phyloP scores from a whole-genome alignment of 2,113 vertebrate genomes.

The Gila orcuttii region DNA sequence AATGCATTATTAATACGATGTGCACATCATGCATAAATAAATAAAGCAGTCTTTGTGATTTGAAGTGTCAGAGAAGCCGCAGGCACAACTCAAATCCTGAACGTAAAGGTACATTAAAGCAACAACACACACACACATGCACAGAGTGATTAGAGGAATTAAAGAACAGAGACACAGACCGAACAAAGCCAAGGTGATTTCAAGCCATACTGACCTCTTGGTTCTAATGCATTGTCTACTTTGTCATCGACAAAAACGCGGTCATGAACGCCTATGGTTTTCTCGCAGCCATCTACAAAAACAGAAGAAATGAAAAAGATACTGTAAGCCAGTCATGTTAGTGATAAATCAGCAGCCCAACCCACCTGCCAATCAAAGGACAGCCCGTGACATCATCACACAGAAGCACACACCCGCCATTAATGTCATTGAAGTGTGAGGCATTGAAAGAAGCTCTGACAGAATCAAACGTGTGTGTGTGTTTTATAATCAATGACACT shows the following conservation, averaged over 20 bases:
- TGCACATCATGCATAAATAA: constrained; percentile 36
- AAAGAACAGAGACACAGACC: constrained; percentile 78
- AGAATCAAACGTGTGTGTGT: neutral
- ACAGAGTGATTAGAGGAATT: constrained; percentile 45
- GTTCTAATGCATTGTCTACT: constrained; percentile 99
- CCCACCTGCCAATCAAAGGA: constrained; percentile 47
- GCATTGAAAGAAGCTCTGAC: neutral
- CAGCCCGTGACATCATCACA: constrained; percentile 11
- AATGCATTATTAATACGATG: constrained; percentile 39
- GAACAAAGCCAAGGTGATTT: constrained; percentile 80
- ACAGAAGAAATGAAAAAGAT: constrained; percentile 90
- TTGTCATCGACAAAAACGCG: constrained; percentile 99
- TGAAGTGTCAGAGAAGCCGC: constrained; percentile 10
- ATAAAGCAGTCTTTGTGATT: constrained; percentile 1
- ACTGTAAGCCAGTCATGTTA: constrained; percentile 95
- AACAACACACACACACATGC: constrained; percentile 25
- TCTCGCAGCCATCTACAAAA: constrained; percentile 99
- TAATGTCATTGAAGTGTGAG: neutral
- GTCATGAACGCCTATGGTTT: constrained; percentile 99
- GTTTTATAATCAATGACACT: constrained; percentile 69
- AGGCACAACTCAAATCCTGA: neutral
- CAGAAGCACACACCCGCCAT: constrained; percentile 25
- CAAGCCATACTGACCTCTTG: constrained; percentile 99
- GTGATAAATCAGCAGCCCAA: constrained; percentile 78
- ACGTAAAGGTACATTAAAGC: neutral